Evolutionary conservation across 2,797 vertebrate genomes (phyloP).

Genomic region (Iguana delicatissima): DNA sequence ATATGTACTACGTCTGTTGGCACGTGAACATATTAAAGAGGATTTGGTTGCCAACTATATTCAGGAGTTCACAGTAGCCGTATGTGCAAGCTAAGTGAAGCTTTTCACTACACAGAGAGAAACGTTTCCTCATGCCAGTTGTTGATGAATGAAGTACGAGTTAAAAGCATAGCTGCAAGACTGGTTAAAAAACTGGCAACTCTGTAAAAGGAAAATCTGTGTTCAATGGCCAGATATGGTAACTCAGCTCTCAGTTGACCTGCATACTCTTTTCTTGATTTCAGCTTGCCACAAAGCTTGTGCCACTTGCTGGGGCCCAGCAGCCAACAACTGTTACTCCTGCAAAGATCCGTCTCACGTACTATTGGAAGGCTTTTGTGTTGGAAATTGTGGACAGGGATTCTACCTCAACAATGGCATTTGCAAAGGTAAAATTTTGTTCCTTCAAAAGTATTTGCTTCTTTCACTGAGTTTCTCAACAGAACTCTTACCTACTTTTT

Average conservation of each 20-base stretch:
- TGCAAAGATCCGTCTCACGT: slow-evolving; percentile 82
- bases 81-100: background rate
- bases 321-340: slow-evolving; percentile 82
- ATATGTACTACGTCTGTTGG: background rate
- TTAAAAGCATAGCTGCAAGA: background rate
- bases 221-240: background rate
- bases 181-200: background rate
- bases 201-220: background rate
- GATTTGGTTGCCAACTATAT: background rate
- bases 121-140: background rate
- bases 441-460: background rate
- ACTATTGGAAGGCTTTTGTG: slow-evolving; percentile 84
- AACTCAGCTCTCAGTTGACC: background rate
- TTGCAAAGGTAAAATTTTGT: slow-evolving; percentile 84
- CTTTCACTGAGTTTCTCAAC: background rate
- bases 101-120: too few relatives aligned
- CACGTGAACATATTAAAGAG: background rate
- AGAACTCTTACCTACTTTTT: background rate
- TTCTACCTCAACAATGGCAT: slow-evolving; percentile 82
- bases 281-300: slow-evolving; percentile 91
- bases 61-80: background rate
- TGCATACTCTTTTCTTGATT: slow-evolving; percentile 23
- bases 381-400: slow-evolving; percentile 81
- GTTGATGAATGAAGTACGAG: background rate
- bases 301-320: slow-evolving; percentile 83